Evolutionary conservation across 2,113 vertebrate species (phyloP).

Genomic region (Melanostigma gelatinosum): DNA sequence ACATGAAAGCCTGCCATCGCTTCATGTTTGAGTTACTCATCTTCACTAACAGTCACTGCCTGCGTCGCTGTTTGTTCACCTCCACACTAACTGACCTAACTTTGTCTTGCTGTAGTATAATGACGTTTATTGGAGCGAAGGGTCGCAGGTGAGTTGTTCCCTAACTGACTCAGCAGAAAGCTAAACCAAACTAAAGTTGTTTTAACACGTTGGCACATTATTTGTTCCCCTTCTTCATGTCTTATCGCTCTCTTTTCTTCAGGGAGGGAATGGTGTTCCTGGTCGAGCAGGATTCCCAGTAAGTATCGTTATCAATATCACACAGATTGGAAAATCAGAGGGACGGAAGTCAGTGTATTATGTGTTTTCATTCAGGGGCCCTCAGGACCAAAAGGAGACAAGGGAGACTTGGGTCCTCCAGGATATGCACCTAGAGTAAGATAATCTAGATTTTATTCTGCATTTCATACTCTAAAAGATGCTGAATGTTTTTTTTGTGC

Average conservation of each 20-base stretch:
- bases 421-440: conserved; percentile 78
- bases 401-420: conserved; percentile 72
- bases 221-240: background rate
- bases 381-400: conserved; percentile 79
- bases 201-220: background rate
- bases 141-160: conserved; percentile 69
- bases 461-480: background rate
- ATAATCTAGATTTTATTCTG: background rate
- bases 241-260: background rate
- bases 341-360: background rate
- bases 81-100: conserved; percentile 63
- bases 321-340: background rate
- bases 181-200: background rate
- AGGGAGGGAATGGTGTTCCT: conserved; percentile 58
- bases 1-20: background rate
- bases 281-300: conserved; percentile 79
- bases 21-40: conserved; percentile 3
- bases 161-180: background rate
- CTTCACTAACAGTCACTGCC: conserved; percentile 61
- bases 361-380: conserved; percentile 70
- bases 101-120: conserved; percentile 75
- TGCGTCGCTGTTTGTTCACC: conserved; percentile 23
- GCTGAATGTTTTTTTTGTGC: background rate
- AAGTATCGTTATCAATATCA: conserved; percentile 25
- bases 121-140: conserved; percentile 63